Base-by-base conservation (phyloP, 2,113 vertebrate genomes). In the Gulo gulo region DNA sequence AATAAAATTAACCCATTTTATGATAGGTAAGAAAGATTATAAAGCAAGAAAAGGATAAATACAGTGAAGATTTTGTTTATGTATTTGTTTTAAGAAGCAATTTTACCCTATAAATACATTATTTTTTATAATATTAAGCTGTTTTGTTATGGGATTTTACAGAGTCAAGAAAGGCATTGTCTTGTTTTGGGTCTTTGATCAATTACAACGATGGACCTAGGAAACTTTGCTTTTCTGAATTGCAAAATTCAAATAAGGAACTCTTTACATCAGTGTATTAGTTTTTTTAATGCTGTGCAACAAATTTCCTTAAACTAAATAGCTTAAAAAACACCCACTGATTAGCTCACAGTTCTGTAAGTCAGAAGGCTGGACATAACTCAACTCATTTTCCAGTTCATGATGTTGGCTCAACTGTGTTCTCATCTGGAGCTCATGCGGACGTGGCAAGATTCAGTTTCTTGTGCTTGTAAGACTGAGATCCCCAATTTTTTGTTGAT, bases 1-100 rank as follows among this genome's bases (percentile, higher is more conserved):
- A 79, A 90, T 84, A 80, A 94, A 96, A 83, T 88, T 36, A 82
- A 67, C 9, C 7, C 16, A 82, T 69, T 78, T 92, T 86, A n/a
- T 97, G 88, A 31, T 6, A 95, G 8, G 12, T 84, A 36, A 85
- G 52, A 93, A 42, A 36, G 15, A 88, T 74, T 29, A 81, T 1
- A 45, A 45, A 88, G 39, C 13, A 59, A 88, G 10, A 81, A 69
- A 85, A 94, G n/a, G 81, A 74, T 1, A 16, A 92, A 57, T 59
- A 39, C 14, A 81, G 50, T 76, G 31, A 87, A 81, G 42, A 81
- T n/a, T 83, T 84, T 92, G 47, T 52, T 79, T 79, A 42, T 34
- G 6, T 7, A 74, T 85, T 94, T 88, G 34, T 57, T 85, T 94
- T 55, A 78, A 91, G 88, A 29, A 71, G 1, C 29, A 78, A 55